A percentile compares a stretch with the other conserved stretches of the same genome.
These are phyloP conservation scores for Phyllotis vaccarum DNA, from an alignment of 2,797 vertebrate species.

Conservation along the genomic window DNA sequence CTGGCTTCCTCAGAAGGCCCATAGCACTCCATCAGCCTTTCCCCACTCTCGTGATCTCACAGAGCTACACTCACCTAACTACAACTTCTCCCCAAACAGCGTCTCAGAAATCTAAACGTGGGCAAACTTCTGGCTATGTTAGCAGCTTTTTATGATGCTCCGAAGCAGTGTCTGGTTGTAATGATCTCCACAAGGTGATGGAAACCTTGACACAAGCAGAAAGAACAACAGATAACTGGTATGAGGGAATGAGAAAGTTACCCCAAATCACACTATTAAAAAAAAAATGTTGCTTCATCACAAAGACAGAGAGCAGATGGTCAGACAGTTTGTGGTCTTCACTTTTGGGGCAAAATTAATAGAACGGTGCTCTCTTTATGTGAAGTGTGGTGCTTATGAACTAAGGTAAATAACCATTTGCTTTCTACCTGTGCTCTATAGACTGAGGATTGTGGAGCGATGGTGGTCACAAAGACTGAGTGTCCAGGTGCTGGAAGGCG, in stretches of 20 bases:
- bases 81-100: constrained; percentile 67
- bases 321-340: constrained; percentile 65
- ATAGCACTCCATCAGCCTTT: constrained; percentile 72
- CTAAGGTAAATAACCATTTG: constrained; percentile 27
- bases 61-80: constrained; percentile 71
- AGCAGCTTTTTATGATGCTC: constrained; percentile 75
- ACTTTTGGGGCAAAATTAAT: constrained; percentile 68
- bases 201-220: constrained; percentile 66
- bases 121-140: constrained; percentile 78
- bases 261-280: constrained; percentile 15
- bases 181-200: constrained; percentile 63
- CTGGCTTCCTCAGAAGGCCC: constrained; percentile 74
- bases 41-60: constrained; percentile 47
- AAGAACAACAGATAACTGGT: constrained; percentile 68
- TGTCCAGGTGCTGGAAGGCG: constrained; percentile 10
- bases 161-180: constrained; percentile 63
- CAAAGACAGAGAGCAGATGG: constrained; percentile 60
- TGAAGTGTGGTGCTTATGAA: neutral
- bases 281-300: constrained; percentile 75
- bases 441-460: neutral
- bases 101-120: constrained; percentile 66
- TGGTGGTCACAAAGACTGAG: neutral
- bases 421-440: neutral
- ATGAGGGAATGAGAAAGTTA: constrained; percentile 47
- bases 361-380: constrained; percentile 22